Percentiles rank a stretch among this genome's conserved stretches.
Conservation (phyloP, 2,797 vertebrate genomes). For the Pseudomugil gertrudae region DNA sequence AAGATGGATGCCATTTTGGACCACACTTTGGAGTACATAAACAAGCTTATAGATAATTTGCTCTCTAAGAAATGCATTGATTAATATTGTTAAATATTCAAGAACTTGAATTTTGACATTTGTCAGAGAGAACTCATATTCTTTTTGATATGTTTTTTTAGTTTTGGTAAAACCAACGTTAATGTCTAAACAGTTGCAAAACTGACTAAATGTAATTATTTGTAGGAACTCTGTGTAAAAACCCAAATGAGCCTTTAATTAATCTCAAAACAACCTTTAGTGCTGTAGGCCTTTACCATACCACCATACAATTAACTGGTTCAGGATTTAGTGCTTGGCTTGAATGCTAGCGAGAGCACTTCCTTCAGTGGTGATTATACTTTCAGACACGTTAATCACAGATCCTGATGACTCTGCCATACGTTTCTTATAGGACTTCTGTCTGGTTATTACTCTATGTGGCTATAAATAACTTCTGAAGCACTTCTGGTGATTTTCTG, state of each 20-base stretch:
- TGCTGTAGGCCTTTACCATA: conserved; percentile 55
- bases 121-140: neutral
- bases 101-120: conserved; percentile 6
- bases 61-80: conserved; percentile 15
- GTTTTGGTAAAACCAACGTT: conserved; percentile 37
- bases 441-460: conserved; percentile 56
- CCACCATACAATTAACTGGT: conserved; percentile 76
- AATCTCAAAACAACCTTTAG: conserved; percentile 64
- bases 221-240: conserved; percentile 61
- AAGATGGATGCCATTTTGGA: neutral
- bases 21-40: neutral
- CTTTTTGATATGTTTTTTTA: conserved; percentile 22
- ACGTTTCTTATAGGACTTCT: conserved; percentile 61
- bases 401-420: conserved; percentile 77
- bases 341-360: conserved; percentile 72
- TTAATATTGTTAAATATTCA: conserved; percentile 9
- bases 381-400: conserved; percentile 79
- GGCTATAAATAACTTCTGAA: conserved; percentile 70
- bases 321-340: conserved; percentile 74
- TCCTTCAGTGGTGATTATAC: conserved; percentile 65
- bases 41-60: neutral
- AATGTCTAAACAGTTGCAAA: conserved; percentile 42
- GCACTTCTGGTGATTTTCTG: conserved; percentile 54
- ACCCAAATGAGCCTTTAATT: conserved; percentile 69
- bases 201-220: conserved; percentile 57